Evolutionary conservation across 92 coral and sea anemone genomes (phyloP), one percentile per base, ranked within the genome.

Genomic region (Virgularia gustaviana): DNA sequence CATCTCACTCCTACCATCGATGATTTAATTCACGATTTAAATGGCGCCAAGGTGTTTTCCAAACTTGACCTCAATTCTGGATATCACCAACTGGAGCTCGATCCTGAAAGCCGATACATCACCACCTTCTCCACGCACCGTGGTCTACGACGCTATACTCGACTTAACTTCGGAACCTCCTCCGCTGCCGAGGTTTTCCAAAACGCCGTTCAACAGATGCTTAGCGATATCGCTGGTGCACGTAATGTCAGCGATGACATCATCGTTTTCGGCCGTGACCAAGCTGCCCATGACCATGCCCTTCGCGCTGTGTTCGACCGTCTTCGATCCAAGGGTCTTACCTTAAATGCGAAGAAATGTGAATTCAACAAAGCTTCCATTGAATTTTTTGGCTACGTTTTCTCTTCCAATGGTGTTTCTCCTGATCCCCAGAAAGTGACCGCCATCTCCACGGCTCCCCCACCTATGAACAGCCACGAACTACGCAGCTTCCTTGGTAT

Each of bases 401-500:
- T 83, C 64, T 74, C 72, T 18, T 39, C 63, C 10, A 76, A 65
- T 23, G 85, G 87, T n/a, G 20, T 81, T 18, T 60, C 78, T 19
- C 81, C 86, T 23, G 86, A 85, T 58, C 57, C 60, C 2, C 77
- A 70, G 78, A 85, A 81, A 43, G 90, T 81, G 1, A 13, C 68
- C 0, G 83, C 65, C 18, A 55, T 85, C 62, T 61, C 33, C 27
- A 65, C 72, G 9, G 81, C 77, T 0, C 37, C 60, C 28, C 22
- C 24, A 29, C 87, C 87, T 25, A 82, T 55, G 35, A 78, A 58
- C 73, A 79, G 71, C 19, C 47, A 80, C 10, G 88, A 76, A 52
- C 85, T 70, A 24, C 73, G 82, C 33, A 82, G 85, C 15, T 83
- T 87, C 27, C 84, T 87, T 8, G 88, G 88, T 22, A 62, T 79